phyloP scores from a whole-genome alignment of 35 echinoderm and acorn worm species.

The Apostichopus californicus region DNA sequence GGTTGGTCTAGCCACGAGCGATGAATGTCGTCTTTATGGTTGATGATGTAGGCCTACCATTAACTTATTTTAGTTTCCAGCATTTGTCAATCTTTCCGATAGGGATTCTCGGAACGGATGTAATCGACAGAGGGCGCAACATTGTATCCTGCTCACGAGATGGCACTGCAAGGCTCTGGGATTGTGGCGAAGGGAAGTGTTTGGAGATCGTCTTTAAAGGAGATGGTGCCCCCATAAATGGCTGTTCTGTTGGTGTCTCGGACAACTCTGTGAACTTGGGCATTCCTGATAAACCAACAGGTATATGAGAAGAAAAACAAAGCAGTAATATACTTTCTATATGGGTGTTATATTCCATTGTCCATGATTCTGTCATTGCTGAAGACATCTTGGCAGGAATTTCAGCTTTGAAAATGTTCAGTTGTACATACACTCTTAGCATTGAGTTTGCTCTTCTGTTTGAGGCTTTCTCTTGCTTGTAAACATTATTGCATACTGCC shows the following conservation, averaged over 20 bases:
- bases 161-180: conserved; percentile 90
- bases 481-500: too few relatives aligned
- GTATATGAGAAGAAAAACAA: conserved; percentile 16
- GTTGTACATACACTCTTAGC: too few relatives aligned
- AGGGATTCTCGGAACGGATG: conserved; percentile 77
- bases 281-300: conserved; percentile 50
- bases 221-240: conserved; percentile 65
- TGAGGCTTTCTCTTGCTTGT: too few relatives aligned
- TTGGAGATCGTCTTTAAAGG: conserved; percentile 67
- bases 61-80: not conserved
- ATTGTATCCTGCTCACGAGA: conserved; percentile 87
- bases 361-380: too few relatives aligned
- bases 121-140: conserved; percentile 89
- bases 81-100: not conserved
- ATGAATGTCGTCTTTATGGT: too few relatives aligned
- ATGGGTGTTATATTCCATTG: too few relatives aligned
- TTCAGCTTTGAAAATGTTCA: too few relatives aligned
- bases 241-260: conserved; percentile 70
- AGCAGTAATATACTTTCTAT: too few relatives aligned
- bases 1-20: too few relatives aligned
- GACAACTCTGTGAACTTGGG: conserved; percentile 73
- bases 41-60: too few relatives aligned
- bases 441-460: too few relatives aligned
- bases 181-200: conserved; percentile 84
- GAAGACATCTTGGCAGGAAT: too few relatives aligned